These are phyloP conservation scores for Coenonympha glycerion DNA, from an alignment of 2,888 invertebrate genomes.

Conservation along the genomic window DNA sequence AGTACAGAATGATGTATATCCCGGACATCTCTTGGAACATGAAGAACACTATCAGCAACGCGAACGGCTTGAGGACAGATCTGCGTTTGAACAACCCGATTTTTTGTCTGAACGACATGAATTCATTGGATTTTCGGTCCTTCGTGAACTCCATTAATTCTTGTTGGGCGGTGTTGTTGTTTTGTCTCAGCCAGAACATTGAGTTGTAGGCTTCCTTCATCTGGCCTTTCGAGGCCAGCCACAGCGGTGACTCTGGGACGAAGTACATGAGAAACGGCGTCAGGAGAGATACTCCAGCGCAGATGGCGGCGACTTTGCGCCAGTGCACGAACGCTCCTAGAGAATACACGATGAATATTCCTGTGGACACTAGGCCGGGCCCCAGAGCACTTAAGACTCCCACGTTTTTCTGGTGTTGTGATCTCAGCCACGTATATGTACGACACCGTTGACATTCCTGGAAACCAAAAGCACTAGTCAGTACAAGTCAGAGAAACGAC, in stretches of 20 bases:
- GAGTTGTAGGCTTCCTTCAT: slow-evolving; percentile 77
- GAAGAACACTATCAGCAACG: slow-evolving; percentile 79
- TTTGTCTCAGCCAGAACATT: slow-evolving; percentile 80
- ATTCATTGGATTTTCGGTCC: slow-evolving; percentile 54
- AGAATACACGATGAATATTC: slow-evolving; percentile 81
- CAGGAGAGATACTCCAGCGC: slow-evolving; percentile 75
- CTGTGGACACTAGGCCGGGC: slow-evolving; percentile 82
- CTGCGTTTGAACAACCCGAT: slow-evolving; percentile 64
- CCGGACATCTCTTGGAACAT: slow-evolving; percentile 83
- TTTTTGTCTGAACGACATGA: slow-evolving; percentile 58
- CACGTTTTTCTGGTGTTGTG: slow-evolving; percentile 80
- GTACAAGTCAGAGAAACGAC: too few species aligned
- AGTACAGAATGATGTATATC: slow-evolving; percentile 83
- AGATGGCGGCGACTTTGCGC: slow-evolving; percentile 79
- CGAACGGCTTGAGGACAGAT: slow-evolving; percentile 80
- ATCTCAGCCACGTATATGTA: slow-evolving; percentile 83
- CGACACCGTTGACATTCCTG: slow-evolving; percentile 81
- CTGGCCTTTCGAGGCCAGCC: slow-evolving; percentile 78
- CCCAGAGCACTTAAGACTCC: slow-evolving; percentile 82
- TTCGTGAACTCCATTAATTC: slow-evolving; percentile 78
- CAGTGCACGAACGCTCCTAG: slow-evolving; percentile 80
- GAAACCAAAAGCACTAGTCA: slow-evolving; percentile 29
- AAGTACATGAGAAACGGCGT: slow-evolving; percentile 77
- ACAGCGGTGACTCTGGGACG: slow-evolving; percentile 82
- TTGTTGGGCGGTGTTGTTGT: slow-evolving; percentile 77